Conservation (phyloP, 2,113 vertebrate species). For the Telmatochromis sp. region DNA sequence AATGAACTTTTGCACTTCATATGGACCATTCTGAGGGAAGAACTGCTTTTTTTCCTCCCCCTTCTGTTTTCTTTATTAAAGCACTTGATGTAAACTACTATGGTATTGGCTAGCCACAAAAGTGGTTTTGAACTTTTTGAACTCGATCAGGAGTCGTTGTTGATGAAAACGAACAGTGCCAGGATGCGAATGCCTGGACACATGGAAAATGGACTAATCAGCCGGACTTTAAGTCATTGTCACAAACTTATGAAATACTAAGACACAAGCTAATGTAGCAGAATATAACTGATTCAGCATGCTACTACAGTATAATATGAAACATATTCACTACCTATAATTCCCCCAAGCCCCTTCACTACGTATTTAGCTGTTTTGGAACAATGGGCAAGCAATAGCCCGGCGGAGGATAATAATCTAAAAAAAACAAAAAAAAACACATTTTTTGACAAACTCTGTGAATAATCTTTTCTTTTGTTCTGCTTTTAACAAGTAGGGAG, state of each 20-base stretch:
- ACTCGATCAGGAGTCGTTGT: conserved; percentile 41
- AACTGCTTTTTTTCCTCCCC: not conserved
- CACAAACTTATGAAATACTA: conserved; percentile 50
- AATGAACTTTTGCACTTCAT: conserved; percentile 67
- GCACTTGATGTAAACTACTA: conserved; percentile 60
- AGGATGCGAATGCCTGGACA: conserved; percentile 6
- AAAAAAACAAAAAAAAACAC: not conserved
- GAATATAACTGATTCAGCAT: conserved; percentile 68
- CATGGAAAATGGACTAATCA: conserved; percentile 36
- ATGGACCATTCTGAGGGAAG: conserved; percentile 50
- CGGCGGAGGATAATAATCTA: conserved; percentile 12
- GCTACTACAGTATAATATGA: conserved; percentile 70
- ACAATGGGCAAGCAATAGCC: conserved; percentile 42
- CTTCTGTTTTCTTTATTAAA: conserved; percentile 36
- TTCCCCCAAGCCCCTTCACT: conserved; percentile 43
- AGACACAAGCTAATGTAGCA: conserved; percentile 67
- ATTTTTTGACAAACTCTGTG: conserved; percentile 38
- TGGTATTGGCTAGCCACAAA: conserved; percentile 32
- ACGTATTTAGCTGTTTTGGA: conserved; percentile 61
- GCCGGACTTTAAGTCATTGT: conserved; percentile 30
- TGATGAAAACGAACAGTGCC: conserved; percentile 21
- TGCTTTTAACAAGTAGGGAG: not conserved
- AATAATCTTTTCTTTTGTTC: conserved; percentile 5
- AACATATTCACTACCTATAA: conserved; percentile 65
- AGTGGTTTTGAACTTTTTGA: conserved; percentile 38